Evolutionary conservation across 2,888 invertebrate species (phyloP).

Genomic region (Sphaeridia pumilis): DNA sequence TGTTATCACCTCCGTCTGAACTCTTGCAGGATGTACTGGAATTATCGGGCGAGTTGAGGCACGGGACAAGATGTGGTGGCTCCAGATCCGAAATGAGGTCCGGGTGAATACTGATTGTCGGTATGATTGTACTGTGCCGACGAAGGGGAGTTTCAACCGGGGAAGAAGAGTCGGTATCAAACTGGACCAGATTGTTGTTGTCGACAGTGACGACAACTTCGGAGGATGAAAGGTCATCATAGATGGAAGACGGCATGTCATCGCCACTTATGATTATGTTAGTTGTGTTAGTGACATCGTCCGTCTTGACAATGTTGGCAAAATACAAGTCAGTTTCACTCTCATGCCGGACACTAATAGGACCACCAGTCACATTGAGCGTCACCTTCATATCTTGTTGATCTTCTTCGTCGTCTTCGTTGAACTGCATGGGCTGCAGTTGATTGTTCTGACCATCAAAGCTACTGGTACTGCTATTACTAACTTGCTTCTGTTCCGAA

Average conservation of each 20-base stretch:
- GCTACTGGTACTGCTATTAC: conserved; percentile 2
- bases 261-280: conserved; percentile 8
- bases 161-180: background rate
- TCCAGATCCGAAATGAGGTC: conserved; percentile 11
- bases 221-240: too few species aligned
- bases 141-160: background rate
- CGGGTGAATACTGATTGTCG: conserved; percentile 8
- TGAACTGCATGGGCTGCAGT: background rate
- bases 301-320: conserved; percentile 15
- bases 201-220: conserved; percentile 1
- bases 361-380: background rate
- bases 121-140: background rate
- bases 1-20: conserved; percentile 4
- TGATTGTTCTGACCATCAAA: background rate
- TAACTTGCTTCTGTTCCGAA: background rate
- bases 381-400: conserved; percentile 16
- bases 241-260: too few species aligned
- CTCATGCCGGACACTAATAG: too few species aligned
- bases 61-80: conserved; percentile 6
- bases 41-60: background rate
- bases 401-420: background rate
- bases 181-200: background rate
- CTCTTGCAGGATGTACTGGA: conserved; percentile 3
- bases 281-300: conserved; percentile 9
- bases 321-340: conserved; percentile 14